Conservation (phyloP, 2,888 invertebrate genomes). For the Tromatobia lineatoria region DNA sequence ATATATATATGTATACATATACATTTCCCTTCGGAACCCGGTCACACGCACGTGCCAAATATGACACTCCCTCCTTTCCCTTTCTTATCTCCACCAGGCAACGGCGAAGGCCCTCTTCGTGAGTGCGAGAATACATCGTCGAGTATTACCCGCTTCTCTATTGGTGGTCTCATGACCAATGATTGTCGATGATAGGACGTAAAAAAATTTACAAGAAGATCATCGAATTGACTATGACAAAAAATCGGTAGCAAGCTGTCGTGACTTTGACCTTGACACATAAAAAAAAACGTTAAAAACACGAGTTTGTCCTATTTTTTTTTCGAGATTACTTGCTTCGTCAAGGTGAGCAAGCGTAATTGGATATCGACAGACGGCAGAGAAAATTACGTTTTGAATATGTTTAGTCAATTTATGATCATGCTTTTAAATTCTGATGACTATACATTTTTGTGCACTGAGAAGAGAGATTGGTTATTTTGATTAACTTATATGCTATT, state of each 20-base stretch:
- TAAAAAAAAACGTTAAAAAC: no score
- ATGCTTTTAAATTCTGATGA: no score
- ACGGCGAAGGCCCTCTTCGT: not conserved
- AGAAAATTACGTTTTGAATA: no score
- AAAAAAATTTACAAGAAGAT: not conserved
- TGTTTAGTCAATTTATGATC: no score
- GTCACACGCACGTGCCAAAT: constrained; percentile 42
- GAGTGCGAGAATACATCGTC: not conserved
- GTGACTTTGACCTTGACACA: no score
- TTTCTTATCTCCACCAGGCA: constrained; percentile 20
- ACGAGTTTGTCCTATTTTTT: no score
- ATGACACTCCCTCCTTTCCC: constrained; percentile 22
- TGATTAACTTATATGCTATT: no score
- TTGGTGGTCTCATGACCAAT: constrained; percentile 11
- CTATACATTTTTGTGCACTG: no score
- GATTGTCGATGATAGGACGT: constrained; percentile 1
- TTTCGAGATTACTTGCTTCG: no score
- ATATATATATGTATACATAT: not conserved
- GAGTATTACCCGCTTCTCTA: constrained; percentile 16
- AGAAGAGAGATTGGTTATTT: no score
- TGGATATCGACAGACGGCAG: not conserved
- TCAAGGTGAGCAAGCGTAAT: no score
- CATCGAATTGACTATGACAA: not conserved
- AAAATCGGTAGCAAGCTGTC: not conserved
- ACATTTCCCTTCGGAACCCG: constrained; percentile 46